Percentiles rank a stretch among this genome's conserved stretches.
These are phyloP conservation scores for Rhodinocichla rosea DNA, from an alignment of 2,113 vertebrate genomes.

Conservation along the genomic window DNA sequence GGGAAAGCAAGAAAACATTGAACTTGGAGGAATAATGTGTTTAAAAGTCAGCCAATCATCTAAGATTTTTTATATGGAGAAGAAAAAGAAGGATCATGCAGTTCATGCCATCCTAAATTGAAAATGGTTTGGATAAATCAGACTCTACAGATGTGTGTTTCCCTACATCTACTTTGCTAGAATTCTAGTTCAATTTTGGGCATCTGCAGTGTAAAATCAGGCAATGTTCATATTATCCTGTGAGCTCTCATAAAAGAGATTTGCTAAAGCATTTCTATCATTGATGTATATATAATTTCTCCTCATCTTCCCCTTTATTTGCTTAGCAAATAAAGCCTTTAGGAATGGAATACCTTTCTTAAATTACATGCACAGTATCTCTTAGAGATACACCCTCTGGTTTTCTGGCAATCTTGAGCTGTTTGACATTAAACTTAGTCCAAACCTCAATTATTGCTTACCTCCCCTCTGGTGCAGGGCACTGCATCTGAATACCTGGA, in stretches of 20 bases:
- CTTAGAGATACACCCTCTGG: background rate
- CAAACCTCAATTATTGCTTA: slow-evolving; percentile 56
- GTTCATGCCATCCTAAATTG: background rate
- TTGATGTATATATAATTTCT: background rate
- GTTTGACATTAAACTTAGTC: background rate
- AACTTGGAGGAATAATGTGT: background rate
- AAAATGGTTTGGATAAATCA: background rate
- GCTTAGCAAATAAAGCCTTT: background rate
- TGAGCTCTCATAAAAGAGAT: background rate
- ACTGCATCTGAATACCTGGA: slow-evolving; percentile 80
- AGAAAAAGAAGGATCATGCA: background rate
- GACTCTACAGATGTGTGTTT: background rate
- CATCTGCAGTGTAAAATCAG: background rate
- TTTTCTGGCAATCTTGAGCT: background rate
- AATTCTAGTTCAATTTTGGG: background rate
- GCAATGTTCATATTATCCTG: background rate
- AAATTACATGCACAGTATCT: background rate
- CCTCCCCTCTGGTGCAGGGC: slow-evolving; percentile 87
- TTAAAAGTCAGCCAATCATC: background rate
- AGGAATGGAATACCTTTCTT: background rate
- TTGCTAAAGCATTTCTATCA: background rate
- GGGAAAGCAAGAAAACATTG: background rate
- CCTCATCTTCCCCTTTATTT: background rate
- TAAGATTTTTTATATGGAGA: background rate
- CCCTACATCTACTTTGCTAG: background rate